Evolutionary conservation across 2,888 invertebrate genomes (phyloP).

Genomic region (Oscheius myriophilus): DNA sequence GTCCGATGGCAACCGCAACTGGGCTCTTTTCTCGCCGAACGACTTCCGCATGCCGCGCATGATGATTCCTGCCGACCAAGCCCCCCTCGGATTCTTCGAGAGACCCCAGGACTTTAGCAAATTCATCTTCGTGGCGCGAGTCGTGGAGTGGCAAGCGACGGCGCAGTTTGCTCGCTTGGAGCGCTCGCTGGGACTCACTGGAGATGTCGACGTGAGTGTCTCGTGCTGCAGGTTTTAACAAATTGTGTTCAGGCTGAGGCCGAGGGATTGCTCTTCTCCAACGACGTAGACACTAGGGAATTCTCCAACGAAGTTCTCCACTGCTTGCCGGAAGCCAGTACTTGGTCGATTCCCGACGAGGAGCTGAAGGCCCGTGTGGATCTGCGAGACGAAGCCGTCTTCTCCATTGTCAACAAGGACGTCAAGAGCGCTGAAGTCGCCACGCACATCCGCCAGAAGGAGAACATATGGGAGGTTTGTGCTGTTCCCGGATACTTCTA

Average conservation of each 20-base stretch:
- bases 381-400: conserved; percentile 79
- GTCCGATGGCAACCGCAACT: conserved; percentile 76
- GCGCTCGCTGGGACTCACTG: conserved; percentile 81
- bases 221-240: conserved; percentile 1
- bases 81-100: conserved; percentile 75
- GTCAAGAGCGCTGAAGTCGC: conserved; percentile 95
- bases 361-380: conserved; percentile 72
- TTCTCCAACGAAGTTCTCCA: conserved; percentile 79
- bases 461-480: conserved; percentile 38
- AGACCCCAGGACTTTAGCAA: conserved; percentile 72
- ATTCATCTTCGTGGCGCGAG: conserved; percentile 80
- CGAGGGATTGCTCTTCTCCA: conserved; percentile 82
- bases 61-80: conserved; percentile 78
- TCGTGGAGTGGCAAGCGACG: conserved; percentile 74
- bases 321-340: conserved; percentile 73
- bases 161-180: conserved; percentile 78
- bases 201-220: conserved; percentile 77
- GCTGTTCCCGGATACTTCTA: not conserved
- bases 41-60: conserved; percentile 82
- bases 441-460: conserved; percentile 79
- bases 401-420: conserved; percentile 91
- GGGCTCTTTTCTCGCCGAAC: conserved; percentile 81
- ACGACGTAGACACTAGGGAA: conserved; percentile 81
- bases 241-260: conserved; percentile 77
- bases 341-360: conserved; percentile 50